Percentiles rank a stretch among this genome's conserved stretches.
phyloP scores from a whole-genome alignment of 2,797 vertebrate genomes.

The Pseudochaenichthys georgianus region DNA sequence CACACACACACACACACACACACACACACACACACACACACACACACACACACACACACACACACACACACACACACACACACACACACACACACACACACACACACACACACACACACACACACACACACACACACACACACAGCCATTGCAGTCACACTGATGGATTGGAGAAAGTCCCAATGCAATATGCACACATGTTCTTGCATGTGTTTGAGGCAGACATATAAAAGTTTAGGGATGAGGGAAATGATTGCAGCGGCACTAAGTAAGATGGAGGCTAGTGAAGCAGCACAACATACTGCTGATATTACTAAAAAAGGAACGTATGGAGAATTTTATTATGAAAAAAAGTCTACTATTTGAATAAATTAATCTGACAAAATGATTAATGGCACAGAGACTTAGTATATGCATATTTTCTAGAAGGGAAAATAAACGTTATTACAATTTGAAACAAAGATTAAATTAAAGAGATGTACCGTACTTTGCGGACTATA shows the following conservation, averaged over 20 bases:
- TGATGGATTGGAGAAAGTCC: not conserved
- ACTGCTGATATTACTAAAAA: slow-evolving; percentile 36
- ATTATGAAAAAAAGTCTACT: slow-evolving; percentile 42
- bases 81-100: too few relatives aligned
- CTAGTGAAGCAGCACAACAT: slow-evolving; percentile 39
- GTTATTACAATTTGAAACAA: too few relatives aligned
- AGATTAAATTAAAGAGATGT: not conserved
- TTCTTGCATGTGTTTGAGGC: not conserved
- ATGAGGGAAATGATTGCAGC: slow-evolving; percentile 32
- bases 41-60: too few relatives aligned
- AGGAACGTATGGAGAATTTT: slow-evolving; percentile 51
- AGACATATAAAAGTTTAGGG: not conserved
- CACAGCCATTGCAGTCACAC: not conserved
- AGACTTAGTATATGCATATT: not conserved
- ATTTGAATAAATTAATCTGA: slow-evolving; percentile 56
- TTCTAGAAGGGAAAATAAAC: too few relatives aligned
- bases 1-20: not conserved
- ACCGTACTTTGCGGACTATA: too few relatives aligned
- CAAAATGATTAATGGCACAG: slow-evolving; percentile 67
- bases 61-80: too few relatives aligned
- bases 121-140: too few relatives aligned
- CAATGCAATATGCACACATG: not conserved
- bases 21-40: too few relatives aligned
- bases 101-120: too few relatives aligned
- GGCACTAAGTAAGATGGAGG: slow-evolving; percentile 25